These are phyloP conservation scores for Sanderia malayensis DNA, from an alignment of 30 jellyfish, hydroid and myxozoan species.

Conservation along the genomic window DNA sequence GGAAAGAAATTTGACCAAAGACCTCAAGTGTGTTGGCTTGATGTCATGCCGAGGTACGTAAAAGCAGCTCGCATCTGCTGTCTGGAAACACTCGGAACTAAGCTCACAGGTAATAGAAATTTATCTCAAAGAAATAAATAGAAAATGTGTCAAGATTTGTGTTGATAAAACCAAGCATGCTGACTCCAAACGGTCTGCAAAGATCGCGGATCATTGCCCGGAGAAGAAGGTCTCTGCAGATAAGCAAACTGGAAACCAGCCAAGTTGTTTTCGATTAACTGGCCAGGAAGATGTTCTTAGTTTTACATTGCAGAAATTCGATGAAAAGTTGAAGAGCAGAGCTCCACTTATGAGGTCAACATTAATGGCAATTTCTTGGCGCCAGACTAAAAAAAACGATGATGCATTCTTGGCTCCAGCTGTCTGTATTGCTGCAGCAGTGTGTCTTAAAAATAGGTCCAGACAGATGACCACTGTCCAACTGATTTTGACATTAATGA, in stretches of 20 bases:
- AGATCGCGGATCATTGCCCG: constrained; percentile 14
- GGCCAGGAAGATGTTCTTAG: constrained; percentile 24
- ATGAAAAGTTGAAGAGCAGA: constrained; percentile 19
- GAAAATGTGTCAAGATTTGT: constrained; percentile 27
- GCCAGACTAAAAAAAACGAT: constrained; percentile 8
- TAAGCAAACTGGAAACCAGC: not conserved
- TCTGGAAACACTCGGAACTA: constrained; percentile 15
- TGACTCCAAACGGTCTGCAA: constrained; percentile 23
- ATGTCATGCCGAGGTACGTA: constrained; percentile 28
- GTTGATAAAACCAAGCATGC: constrained; percentile 18
- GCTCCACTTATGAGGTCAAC: too few species aligned
- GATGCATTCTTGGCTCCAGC: constrained; percentile 35
- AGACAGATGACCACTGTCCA: constrained; percentile 32
- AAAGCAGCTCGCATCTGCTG: constrained; percentile 35
- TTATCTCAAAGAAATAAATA: constrained; percentile 12
- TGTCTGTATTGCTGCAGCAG: constrained; percentile 52
- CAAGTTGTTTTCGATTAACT: constrained; percentile 27
- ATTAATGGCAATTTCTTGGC: constrained; percentile 22
- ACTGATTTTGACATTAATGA: constrained; percentile 16
- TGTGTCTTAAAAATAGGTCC: constrained; percentile 41
- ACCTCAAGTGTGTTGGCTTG: constrained; percentile 12
- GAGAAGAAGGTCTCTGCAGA: constrained; percentile 21
- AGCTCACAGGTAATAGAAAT: constrained; percentile 8
- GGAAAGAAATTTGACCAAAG: constrained; percentile 11
- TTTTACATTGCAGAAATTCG: constrained; percentile 17